Conservation (phyloP, 2,888 invertebrate species). For the Brachypterus glaber region DNA sequence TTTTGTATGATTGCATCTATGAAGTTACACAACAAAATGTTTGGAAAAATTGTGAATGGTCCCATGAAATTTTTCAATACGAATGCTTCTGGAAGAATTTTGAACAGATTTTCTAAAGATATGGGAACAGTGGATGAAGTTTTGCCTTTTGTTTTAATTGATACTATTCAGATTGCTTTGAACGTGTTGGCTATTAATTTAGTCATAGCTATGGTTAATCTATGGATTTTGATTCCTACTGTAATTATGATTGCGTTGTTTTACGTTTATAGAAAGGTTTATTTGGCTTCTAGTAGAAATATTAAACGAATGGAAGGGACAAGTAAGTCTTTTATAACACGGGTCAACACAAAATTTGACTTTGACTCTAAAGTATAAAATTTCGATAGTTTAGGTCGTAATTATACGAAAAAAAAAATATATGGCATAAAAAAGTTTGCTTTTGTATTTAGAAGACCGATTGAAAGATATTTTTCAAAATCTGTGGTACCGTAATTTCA, state of each 20-base stretch:
- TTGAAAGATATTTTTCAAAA: too few species aligned
- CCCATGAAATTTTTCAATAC: constrained; percentile 60
- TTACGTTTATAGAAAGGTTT: constrained; percentile 55
- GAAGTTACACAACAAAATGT: constrained; percentile 46
- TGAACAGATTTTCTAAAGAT: constrained; percentile 65
- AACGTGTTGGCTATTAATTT: constrained; percentile 61
- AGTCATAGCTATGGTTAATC: constrained; percentile 63
- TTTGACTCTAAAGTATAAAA: too few species aligned
- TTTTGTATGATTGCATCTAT: constrained; percentile 46
- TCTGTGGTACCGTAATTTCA: too few species aligned
- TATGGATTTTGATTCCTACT: constrained; percentile 58
- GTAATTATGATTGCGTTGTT: constrained; percentile 54
- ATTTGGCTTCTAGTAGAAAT: constrained; percentile 63
- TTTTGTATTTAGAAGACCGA: too few species aligned
- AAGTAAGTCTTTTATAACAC: constrained; percentile 42
- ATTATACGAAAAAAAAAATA: too few species aligned
- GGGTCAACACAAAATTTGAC: too few species aligned
- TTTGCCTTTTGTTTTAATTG: constrained; percentile 43
- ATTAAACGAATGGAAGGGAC: constrained; percentile 61
- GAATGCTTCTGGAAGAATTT: constrained; percentile 52
- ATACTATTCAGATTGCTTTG: constrained; percentile 40
- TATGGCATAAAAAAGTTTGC: too few species aligned
- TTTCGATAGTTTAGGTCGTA: too few species aligned
- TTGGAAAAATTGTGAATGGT: constrained; percentile 48
- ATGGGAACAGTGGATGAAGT: constrained; percentile 50